A percentile compares a stretch with the other conserved stretches of the same genome.
Evolutionary conservation across 2,113 vertebrate genomes (phyloP).

Genomic region (Arvicanthis niloticus): DNA sequence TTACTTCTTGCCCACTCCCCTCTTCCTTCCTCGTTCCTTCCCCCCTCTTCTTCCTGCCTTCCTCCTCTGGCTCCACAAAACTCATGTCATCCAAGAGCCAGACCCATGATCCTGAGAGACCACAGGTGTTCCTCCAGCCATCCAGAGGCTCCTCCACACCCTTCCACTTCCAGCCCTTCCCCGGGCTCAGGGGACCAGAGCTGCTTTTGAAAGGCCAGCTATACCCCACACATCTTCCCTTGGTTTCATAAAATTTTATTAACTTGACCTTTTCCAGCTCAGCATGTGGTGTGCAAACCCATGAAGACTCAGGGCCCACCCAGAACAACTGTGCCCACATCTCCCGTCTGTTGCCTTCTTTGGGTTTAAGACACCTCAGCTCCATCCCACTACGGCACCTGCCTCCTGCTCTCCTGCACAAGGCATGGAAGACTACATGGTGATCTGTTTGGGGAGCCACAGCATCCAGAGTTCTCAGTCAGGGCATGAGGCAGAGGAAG

Average conservation of each 20-base stretch:
- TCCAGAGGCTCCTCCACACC: not conserved
- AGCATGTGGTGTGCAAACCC: not conserved
- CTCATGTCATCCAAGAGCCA: not conserved
- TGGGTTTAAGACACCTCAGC: too few relatives aligned
- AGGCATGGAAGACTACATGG: fast-evolving
- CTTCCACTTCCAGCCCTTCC: not conserved
- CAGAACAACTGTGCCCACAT: not conserved
- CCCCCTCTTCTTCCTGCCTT: too few relatives aligned
- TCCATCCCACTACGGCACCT: fast-evolving
- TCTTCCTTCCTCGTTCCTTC: not conserved
- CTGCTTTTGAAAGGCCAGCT: not conserved
- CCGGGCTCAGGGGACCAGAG: not conserved
- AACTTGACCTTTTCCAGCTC: not conserved
- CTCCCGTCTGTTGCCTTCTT: not conserved
- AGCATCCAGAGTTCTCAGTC: not conserved
- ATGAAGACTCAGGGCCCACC: not conserved
- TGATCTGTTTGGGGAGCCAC: not conserved
- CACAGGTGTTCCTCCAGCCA: not conserved
- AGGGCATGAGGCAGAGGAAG: fast-evolving
- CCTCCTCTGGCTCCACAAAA: not conserved
- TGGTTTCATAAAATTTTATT: not conserved
- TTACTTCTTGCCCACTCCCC: not conserved
- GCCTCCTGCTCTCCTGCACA: not conserved
- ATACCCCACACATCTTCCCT: not conserved
- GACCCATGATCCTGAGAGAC: not conserved